Conservation (phyloP, 2,797 vertebrate genomes). For the Pangasius krempfi region DNA sequence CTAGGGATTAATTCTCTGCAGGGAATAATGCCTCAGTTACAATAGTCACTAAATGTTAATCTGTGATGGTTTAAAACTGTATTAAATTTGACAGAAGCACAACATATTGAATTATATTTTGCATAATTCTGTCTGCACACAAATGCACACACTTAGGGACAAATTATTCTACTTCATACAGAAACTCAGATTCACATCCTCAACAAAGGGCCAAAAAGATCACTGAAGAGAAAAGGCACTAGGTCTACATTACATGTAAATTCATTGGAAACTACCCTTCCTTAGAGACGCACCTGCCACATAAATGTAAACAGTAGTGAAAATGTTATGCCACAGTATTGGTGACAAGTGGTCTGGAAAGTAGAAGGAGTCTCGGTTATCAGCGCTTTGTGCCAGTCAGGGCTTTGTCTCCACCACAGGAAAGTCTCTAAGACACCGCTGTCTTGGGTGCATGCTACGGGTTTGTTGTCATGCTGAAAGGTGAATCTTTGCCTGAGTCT, state of each 20-base stretch:
- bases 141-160: not conserved
- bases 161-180: slow-evolving; percentile 10
- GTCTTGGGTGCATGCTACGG: not conserved
- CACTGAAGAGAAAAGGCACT: not conserved
- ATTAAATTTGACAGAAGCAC: not conserved
- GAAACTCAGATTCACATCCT: not conserved
- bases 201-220: not conserved
- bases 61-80: not conserved
- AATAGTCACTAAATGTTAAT: slow-evolving; percentile 11
- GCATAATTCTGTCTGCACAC: slow-evolving; percentile 14
- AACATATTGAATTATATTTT: slow-evolving; percentile 17
- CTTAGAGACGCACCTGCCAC: not conserved
- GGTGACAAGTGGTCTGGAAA: not conserved
- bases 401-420: not conserved
- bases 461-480: not conserved
- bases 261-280: not conserved
- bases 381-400: not conserved
- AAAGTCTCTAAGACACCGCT: not conserved
- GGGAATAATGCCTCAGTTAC: not conserved
- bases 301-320: not conserved
- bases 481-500: not conserved
- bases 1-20: not conserved
- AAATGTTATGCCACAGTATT: not conserved
- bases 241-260: not conserved
- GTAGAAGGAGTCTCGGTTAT: not conserved